Percentiles rank a stretch among this genome's conserved stretches.
phyloP scores from a whole-genome alignment of 2,888 invertebrate species.

The Brachyptera putata region DNA sequence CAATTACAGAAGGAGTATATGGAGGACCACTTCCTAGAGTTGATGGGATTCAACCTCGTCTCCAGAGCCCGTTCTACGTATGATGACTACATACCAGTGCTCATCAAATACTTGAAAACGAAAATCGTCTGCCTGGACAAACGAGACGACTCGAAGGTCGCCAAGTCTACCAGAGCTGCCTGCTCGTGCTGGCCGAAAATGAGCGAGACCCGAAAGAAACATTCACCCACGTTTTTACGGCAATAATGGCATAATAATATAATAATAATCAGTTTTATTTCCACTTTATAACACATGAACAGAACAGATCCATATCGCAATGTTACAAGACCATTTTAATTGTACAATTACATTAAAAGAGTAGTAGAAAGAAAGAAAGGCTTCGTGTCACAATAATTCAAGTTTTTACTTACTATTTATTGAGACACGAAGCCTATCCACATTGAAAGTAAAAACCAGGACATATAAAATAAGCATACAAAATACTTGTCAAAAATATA shows the following conservation, averaged over 20 bases:
- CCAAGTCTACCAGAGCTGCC: neutral
- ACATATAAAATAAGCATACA: too few species aligned
- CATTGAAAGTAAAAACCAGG: too few species aligned
- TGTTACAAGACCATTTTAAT: too few species aligned
- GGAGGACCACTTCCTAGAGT: neutral
- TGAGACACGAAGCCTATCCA: too few species aligned
- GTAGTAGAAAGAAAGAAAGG: too few species aligned
- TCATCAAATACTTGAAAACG: neutral
- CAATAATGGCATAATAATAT: neutral
- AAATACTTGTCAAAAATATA: too few species aligned
- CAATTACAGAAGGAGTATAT: neutral
- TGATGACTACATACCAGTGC: neutral
- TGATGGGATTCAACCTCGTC: neutral
- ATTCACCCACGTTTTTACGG: neutral
- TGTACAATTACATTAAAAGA: too few species aligned
- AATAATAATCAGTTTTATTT: too few species aligned
- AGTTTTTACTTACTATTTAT: too few species aligned
- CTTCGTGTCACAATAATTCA: too few species aligned
- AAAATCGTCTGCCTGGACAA: neutral
- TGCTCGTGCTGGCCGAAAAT: neutral
- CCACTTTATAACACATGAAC: too few species aligned
- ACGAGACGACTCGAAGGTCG: neutral
- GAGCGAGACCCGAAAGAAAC: neutral
- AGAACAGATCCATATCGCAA: too few species aligned
- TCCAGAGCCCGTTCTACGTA: neutral